phyloP scores from a whole-genome alignment of 2,113 vertebrate species.

The Alouatta palliata region DNA sequence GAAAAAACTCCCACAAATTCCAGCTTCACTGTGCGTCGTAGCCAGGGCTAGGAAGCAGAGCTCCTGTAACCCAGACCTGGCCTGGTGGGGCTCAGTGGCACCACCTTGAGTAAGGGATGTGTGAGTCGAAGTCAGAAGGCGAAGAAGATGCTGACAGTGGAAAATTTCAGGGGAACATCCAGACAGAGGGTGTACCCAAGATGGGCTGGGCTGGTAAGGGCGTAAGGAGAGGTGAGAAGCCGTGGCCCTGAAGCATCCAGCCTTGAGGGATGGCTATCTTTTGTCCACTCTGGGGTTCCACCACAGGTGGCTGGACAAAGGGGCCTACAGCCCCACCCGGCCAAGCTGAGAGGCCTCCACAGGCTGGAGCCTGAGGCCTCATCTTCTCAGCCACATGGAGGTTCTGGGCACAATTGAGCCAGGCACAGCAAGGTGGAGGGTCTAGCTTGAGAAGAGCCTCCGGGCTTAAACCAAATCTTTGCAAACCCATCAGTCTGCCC shows the following conservation, averaged over 20 bases:
- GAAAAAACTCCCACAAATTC: neutral
- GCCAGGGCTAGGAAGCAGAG: neutral
- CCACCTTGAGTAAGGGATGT: neutral
- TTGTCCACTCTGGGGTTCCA: too few relatives aligned
- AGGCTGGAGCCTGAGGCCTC: neutral
- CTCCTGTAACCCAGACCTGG: neutral
- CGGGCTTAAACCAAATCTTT: neutral
- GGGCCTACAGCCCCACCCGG: too few relatives aligned
- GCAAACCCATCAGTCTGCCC: neutral
- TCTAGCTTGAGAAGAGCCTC: neutral
- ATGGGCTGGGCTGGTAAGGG: neutral
- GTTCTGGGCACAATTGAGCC: neutral
- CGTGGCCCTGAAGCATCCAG: neutral
- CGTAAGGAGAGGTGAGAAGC: neutral
- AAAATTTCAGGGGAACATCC: too few relatives aligned
- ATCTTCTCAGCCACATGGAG: fast-evolving
- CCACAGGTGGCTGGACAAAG: neutral
- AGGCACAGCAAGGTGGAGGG: neutral
- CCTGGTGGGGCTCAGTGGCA: fast-evolving
- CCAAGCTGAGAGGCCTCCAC: neutral
- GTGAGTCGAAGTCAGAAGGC: neutral
- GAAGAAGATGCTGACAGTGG: neutral
- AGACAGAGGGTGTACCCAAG: neutral
- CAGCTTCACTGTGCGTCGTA: neutral
- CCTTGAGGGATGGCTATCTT: neutral